Conservation (phyloP, 1,140 invertebrate species). For the Hycleus phaleratus region DNA sequence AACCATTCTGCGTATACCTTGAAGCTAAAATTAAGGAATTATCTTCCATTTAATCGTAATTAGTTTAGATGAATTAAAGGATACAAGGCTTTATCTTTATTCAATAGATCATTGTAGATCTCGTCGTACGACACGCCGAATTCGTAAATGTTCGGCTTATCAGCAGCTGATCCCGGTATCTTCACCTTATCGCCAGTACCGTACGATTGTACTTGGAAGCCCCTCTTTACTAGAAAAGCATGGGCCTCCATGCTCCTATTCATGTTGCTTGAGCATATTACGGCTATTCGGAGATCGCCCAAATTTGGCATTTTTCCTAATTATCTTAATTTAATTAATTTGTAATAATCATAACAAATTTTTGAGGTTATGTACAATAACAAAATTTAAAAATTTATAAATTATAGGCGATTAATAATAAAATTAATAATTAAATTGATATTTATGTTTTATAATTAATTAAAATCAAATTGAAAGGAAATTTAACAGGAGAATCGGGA, state of each 20-base stretch:
- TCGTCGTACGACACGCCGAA: conserved; percentile 95
- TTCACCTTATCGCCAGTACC: conserved; percentile 98
- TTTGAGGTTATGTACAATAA: too few relatives aligned
- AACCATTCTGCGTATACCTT: conserved; percentile 97
- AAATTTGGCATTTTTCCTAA: conserved; percentile 19
- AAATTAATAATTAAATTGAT: too few relatives aligned
- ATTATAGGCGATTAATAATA: too few relatives aligned
- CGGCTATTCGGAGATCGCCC: conserved; percentile 72
- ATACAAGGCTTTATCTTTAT: conserved; percentile 85
- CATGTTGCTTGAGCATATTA: conserved; percentile 99
- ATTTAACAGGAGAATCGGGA: too few relatives aligned
- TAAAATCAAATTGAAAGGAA: too few relatives aligned
- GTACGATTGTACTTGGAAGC: conserved; percentile 92
- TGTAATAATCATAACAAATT: too few relatives aligned
- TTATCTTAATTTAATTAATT: too few relatives aligned
- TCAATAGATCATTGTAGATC: conserved; percentile 91
- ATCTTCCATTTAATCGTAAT: conserved; percentile 12
- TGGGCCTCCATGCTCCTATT: conserved; percentile 99
- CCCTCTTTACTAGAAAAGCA: conserved; percentile 92
- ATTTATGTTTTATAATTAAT: too few relatives aligned
- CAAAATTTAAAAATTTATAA: too few relatives aligned
- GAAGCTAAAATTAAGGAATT: conserved; percentile 1
- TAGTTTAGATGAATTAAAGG: conserved; percentile 38
- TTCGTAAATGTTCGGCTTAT: conserved; percentile 97
- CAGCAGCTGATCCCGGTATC: conserved; percentile 87